Base-by-base conservation (phyloP, 2,113 vertebrate genomes). In the Carassius auratus region DNA sequence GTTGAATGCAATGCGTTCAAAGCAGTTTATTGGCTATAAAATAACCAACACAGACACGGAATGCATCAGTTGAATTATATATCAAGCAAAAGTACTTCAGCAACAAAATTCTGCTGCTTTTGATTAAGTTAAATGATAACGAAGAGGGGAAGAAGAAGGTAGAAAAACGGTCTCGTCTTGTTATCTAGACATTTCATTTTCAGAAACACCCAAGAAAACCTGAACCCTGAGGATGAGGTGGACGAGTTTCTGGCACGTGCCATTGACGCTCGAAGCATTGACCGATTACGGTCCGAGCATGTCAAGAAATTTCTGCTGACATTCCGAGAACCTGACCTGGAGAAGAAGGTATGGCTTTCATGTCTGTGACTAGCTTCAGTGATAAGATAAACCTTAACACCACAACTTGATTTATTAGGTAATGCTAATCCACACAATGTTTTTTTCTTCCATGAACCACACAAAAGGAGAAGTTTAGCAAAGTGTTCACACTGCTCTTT, bases 161-260 rank as follows among this genome's bases (percentile, higher is more conserved):
- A 9, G 62, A 86, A 84, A 84, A 89, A 81, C 74, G 3, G 71
- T 93, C 89, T 92, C 91, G 87, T 93, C 89, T 92, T 91, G 89
- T 93, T 92, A 91, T 94, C 85, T 91, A 93, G 92, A 91, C 92
- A 95, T 92, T 94, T 94, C 86, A 93, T 92, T 90, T 94, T 94
- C 92, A 99, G 98, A 94, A 98, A 96, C 14, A 95, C 96, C 26
- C 97, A 99, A 89, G 98, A 99, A 91, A 97, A 95, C 73, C 93
- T 98, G 78, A 99, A 99, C 93, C 97, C 98, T 0, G 98, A 99
- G 92, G 98, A 99, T 61, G 98, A 99, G 92, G 98, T 99, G 93
- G 97, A 99, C 12, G 98, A 99, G 92, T 99, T 99, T 83, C 94
- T 99, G 92, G 97, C 97, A 82, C 96, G 98, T 0, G 98, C 98